Evolutionary conservation across 2,888 invertebrate species (phyloP).

Genomic region (Rhingia campestris): DNA sequence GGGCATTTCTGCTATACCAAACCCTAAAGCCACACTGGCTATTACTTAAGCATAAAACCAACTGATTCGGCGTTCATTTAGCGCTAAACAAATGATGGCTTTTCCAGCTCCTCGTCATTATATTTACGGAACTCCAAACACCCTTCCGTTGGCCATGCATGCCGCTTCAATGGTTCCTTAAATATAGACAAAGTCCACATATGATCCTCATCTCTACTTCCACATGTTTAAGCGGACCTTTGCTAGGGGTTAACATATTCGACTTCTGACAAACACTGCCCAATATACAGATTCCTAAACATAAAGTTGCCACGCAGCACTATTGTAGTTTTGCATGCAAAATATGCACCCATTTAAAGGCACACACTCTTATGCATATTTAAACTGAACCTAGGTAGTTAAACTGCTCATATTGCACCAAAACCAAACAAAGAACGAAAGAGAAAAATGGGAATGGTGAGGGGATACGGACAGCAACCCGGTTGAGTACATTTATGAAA

Average conservation of each 20-base stretch:
- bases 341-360: neutral
- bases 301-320: constrained; percentile 28
- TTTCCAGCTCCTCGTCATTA: neutral
- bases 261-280: constrained; percentile 13
- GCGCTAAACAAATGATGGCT: no score
- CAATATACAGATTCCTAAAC: constrained; percentile 1
- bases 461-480: neutral
- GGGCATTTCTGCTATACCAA: no score
- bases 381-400: constrained; percentile 26
- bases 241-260: neutral
- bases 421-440: constrained; percentile 48
- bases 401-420: constrained; percentile 46
- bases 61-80: no score
- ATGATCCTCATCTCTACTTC: neutral
- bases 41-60: no score
- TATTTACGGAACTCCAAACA: neutral
- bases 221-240: neutral
- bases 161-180: neutral
- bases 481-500: constrained; percentile 68
- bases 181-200: neutral
- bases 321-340: constrained; percentile 27
- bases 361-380: constrained; percentile 14
- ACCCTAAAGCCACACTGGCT: no score
- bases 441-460: neutral
- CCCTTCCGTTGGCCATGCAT: neutral